These are phyloP conservation scores for Chrosomus eos DNA, from an alignment of 2,797 vertebrate genomes.

Conservation along the genomic window DNA sequence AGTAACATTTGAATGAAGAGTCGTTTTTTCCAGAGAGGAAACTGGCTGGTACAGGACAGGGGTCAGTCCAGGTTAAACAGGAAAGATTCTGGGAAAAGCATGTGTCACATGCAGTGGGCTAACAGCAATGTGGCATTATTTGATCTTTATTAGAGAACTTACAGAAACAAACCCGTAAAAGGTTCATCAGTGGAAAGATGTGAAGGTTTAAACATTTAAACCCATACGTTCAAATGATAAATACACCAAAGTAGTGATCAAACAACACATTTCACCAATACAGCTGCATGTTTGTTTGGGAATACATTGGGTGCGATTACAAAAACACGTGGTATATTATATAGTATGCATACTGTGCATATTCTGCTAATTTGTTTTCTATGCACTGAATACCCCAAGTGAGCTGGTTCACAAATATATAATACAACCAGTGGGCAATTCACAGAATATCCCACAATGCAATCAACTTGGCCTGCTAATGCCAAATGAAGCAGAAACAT, in stretches of 20 bases:
- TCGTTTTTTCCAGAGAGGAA: conserved; percentile 48
- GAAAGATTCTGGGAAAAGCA: conserved; percentile 51
- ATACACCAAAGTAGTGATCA: neutral
- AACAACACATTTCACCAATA: neutral
- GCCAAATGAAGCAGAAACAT: neutral
- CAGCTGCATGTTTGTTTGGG: neutral
- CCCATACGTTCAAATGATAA: neutral
- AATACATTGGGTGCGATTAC: neutral
- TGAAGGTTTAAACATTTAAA: neutral
- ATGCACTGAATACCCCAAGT: neutral
- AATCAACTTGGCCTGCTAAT: neutral
- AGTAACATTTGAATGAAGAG: conserved; percentile 27
- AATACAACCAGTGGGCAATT: neutral
- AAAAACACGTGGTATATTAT: neutral
- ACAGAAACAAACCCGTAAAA: neutral
- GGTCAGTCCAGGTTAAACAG: conserved; percentile 62
- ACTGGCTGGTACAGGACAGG: conserved; percentile 45
- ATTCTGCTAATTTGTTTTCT: neutral
- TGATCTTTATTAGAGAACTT: conserved; percentile 25
- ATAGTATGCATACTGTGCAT: neutral
- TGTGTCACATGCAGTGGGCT: conserved; percentile 42
- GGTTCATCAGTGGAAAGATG: neutral
- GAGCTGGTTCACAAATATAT: neutral
- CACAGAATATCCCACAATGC: neutral
- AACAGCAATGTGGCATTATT: conserved; percentile 40